Base-by-base conservation (phyloP, 2,113 vertebrate species). In the Rhizomys pruinosus region DNA sequence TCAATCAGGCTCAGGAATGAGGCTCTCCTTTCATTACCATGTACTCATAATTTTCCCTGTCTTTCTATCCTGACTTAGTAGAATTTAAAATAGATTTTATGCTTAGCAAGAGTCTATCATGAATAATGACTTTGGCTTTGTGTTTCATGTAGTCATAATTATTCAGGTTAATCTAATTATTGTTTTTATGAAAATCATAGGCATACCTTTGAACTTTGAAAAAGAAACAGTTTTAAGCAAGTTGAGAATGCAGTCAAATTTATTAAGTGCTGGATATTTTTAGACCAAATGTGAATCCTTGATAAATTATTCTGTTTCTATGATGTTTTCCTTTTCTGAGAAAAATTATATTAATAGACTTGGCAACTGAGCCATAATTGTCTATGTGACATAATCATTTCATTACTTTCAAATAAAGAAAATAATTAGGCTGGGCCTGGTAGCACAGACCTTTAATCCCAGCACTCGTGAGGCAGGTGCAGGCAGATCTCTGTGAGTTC, bases 281-380 rank as follows among this genome's bases (percentile, higher is more conserved):
- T 95, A 81, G 16, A 73, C 66, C 44, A 80, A 89, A 80, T 64
- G 66, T 55, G 12, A 66, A 85, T 85, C 42, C 47, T 52, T 76
- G 78, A 42, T 82, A 90, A n/a, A 79, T 55, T 59, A 72, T 87
- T 84, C 52, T 66, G 39, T 76, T 80, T 89, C 39, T 93, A 4
- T 91, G 61, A 17, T 90, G 78, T 84, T 93, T 96, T 86, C 32
- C 39, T 92, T 92, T 80, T 69, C 17, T 52, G 44, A 87, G 3
- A 16, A 66, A 90, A 85, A 64, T 55, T 72, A 87, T 76, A 23
- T 80, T 76, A 74, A 66, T 89, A 39, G 52, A 93, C 85, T 86
- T 94, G 73, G 27, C 72, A 88, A 27, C 34, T 82, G 44, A 94
- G 44, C 29, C 34, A n/a, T 90, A 80, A 57, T 66, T 74, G 29